A percentile compares a stretch with the other conserved stretches of the same genome.
These are phyloP conservation scores for Stegastes partitus DNA, from an alignment of 2,113 vertebrate species.

Conservation along the genomic window DNA sequence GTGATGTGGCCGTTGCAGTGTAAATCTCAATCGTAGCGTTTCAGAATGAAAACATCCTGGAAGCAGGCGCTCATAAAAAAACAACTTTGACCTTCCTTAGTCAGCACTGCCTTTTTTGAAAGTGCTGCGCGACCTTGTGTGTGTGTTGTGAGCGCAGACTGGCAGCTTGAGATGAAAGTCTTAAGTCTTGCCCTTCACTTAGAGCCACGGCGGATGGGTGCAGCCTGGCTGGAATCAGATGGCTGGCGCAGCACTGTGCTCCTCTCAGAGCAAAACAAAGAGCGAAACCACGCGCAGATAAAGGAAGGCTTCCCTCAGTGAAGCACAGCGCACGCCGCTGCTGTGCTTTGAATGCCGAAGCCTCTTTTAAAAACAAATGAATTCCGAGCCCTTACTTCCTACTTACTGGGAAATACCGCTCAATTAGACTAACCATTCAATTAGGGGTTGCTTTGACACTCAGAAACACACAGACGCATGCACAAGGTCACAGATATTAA, in stretches of 20 bases:
- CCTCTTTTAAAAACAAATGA: slow-evolving; percentile 62
- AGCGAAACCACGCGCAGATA: slow-evolving; percentile 49
- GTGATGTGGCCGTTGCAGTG: background rate
- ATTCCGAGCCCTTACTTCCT: slow-evolving; percentile 47
- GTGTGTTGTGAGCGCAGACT: slow-evolving; percentile 34
- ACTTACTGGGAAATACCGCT: slow-evolving; percentile 43
- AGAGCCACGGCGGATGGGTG: slow-evolving; percentile 17
- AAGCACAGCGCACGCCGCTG: slow-evolving; percentile 21
- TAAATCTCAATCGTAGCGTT: background rate
- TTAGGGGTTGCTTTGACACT: slow-evolving; percentile 28
- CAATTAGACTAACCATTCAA: slow-evolving; percentile 54
- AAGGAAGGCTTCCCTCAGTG: slow-evolving; percentile 58
- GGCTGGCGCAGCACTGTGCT: slow-evolving; percentile 48
- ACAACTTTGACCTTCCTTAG: slow-evolving; percentile 43
- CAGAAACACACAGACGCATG: background rate
- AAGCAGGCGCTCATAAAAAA: slow-evolving; percentile 17
- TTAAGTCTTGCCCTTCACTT: slow-evolving; percentile 63
- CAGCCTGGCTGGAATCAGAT: slow-evolving; percentile 59
- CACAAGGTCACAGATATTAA: slow-evolving; percentile 42
- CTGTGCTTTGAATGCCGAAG: slow-evolving; percentile 57
- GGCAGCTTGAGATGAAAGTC: slow-evolving; percentile 65
- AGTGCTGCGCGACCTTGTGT: slow-evolving; percentile 48
- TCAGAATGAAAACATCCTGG: slow-evolving; percentile 2
- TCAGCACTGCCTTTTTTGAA: slow-evolving; percentile 37
- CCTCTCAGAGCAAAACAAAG: slow-evolving; percentile 69